Evolutionary conservation across 1,140 invertebrate genomes (phyloP).

Genomic region (Adelges cooleyi): DNA sequence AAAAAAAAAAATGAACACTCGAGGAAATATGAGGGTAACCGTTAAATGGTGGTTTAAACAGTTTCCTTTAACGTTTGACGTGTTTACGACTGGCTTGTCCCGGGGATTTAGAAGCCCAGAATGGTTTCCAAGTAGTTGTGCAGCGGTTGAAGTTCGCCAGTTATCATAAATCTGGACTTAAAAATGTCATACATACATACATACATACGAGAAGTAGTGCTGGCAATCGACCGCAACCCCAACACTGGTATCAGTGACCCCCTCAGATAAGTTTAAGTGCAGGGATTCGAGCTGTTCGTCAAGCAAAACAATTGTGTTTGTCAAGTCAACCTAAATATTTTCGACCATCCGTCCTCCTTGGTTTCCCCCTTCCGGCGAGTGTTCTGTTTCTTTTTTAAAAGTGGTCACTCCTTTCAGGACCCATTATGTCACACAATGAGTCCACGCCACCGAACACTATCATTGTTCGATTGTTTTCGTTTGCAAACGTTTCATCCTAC

Average conservation of each 20-base stretch:
- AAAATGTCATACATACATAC: background rate
- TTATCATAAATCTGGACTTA: background rate
- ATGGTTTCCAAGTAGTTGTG: background rate
- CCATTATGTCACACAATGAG: too few species aligned
- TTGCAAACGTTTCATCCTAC: too few species aligned
- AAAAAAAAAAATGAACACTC: conserved; percentile 14
- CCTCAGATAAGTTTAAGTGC: background rate
- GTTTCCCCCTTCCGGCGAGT: too few species aligned
- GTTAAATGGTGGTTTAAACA: background rate
- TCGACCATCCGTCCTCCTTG: too few species aligned
- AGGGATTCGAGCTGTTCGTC: background rate
- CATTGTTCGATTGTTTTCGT: too few species aligned
- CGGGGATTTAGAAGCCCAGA: background rate
- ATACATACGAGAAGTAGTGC: background rate
- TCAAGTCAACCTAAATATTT: background rate
- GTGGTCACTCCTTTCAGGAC: too few species aligned
- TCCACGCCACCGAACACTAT: too few species aligned
- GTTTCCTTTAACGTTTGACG: background rate
- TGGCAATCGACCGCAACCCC: background rate
- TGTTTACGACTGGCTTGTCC: conserved; percentile 18
- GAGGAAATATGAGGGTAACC: conserved; percentile 3
- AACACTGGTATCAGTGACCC: background rate
- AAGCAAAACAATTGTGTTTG: conserved; percentile 6
- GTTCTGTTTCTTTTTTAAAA: too few species aligned
- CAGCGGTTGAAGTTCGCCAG: background rate